Evolutionary conservation across 2,797 vertebrate genomes (phyloP).

Genomic region (Bradypodion ventrale): DNA sequence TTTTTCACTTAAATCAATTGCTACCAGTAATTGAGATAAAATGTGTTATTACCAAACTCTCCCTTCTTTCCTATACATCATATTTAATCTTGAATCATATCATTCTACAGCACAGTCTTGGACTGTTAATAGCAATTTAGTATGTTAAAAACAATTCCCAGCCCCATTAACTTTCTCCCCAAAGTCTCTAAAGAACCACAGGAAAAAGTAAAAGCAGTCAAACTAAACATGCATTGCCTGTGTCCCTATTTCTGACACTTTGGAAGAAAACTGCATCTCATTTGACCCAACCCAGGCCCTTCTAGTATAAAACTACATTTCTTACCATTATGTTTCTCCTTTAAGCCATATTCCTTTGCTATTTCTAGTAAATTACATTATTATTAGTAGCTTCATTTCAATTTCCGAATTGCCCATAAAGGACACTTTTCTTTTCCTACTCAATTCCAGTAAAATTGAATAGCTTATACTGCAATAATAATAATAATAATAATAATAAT

Average conservation of each 20-base stretch:
- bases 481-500: too few relatives aligned
- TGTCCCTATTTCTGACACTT: too few relatives aligned
- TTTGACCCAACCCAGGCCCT: too few relatives aligned
- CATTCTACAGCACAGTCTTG: background rate
- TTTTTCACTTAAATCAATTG: background rate
- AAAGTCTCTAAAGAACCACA: background rate
- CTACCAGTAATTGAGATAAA: background rate
- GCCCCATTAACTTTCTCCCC: background rate
- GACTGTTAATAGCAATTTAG: background rate
- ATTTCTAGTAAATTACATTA: background rate
- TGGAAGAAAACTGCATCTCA: background rate
- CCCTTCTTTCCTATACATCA: background rate
- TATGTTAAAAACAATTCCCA: background rate
- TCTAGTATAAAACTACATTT: background rate
- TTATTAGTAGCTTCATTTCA: background rate
- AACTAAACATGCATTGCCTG: background rate
- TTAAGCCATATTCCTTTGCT: background rate
- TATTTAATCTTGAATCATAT: background rate
- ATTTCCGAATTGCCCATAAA: background rate
- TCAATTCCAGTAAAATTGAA: background rate
- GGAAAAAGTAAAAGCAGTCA: background rate
- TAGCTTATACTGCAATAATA: constrained; percentile 53
- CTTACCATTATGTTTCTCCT: background rate
- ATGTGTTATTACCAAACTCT: background rate
- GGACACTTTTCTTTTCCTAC: background rate